Conservation (phyloP, 1,140 invertebrate species). For the Cepaea nemoralis region DNA sequence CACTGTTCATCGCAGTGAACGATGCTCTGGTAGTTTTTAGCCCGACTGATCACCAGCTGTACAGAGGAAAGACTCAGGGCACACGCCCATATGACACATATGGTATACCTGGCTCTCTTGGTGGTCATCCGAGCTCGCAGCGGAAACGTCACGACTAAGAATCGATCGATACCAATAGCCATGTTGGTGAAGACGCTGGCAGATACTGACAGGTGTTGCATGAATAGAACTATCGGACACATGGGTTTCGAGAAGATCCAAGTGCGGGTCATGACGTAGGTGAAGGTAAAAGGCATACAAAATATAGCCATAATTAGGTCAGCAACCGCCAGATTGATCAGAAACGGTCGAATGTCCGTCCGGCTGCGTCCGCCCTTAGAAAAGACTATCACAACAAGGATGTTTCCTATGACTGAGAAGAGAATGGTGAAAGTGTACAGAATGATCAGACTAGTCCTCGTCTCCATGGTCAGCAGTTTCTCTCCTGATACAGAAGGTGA, state of each 20-base stretch:
- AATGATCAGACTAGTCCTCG: constrained; percentile 49
- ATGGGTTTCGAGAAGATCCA: constrained; percentile 68
- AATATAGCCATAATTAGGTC: constrained; percentile 70
- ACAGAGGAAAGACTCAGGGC: constrained; percentile 70
- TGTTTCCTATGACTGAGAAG: constrained; percentile 63
- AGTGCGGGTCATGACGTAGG: constrained; percentile 58
- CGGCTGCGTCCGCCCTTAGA: constrained; percentile 56
- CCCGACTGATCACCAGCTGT: constrained; percentile 72
- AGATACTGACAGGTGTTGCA: constrained; percentile 66
- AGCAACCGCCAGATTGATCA: constrained; percentile 82
- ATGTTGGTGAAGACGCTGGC: constrained; percentile 68
- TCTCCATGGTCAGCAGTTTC: constrained; percentile 38
- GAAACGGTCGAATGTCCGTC: constrained; percentile 74
- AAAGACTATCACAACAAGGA: constrained; percentile 64
- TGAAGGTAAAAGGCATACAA: constrained; percentile 72
- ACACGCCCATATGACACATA: constrained; percentile 72
- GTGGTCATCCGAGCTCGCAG: constrained; percentile 58
- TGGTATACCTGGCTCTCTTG: constrained; percentile 62
- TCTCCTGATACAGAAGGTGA: background rate
- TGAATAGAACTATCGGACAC: constrained; percentile 67
- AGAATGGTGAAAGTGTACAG: constrained; percentile 63
- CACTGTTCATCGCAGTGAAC: constrained; percentile 59
- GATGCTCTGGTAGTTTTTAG: constrained; percentile 50
- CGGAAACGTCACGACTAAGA: constrained; percentile 65
- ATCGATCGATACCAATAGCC: constrained; percentile 68